These are phyloP conservation scores for Boloria euphrosyne DNA, from an alignment of 2,888 invertebrate genomes.

Conservation along the genomic window DNA sequence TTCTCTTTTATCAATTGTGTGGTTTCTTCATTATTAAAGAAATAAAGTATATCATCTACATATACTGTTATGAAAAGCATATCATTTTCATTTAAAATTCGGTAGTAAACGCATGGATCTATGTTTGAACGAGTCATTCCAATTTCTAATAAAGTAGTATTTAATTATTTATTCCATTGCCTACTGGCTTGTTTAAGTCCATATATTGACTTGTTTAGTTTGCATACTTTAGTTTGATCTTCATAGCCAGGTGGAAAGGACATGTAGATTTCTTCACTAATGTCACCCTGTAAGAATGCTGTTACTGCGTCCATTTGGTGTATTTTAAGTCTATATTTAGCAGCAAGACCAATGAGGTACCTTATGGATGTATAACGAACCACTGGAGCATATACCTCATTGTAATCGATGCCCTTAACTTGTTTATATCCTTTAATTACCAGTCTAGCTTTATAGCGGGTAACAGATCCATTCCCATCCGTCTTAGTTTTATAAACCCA, in stretches of 20 bases:
- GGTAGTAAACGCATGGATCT: slow-evolving; percentile 7
- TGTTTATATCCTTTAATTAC: too few relatives aligned
- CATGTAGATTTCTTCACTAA: slow-evolving; percentile 40
- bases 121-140: not conserved
- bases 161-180: not conserved
- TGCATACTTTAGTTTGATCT: slow-evolving; percentile 32
- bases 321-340: slow-evolving; percentile 36
- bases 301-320: slow-evolving; percentile 40
- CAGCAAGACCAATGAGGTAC: slow-evolving; percentile 32
- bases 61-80: too few relatives aligned
- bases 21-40: too few relatives aligned
- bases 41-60: too few relatives aligned
- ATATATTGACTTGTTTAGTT: slow-evolving; percentile 36
- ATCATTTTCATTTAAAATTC: too few relatives aligned
- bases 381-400: slow-evolving; percentile 36
- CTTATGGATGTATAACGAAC: slow-evolving; percentile 33
- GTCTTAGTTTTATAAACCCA: too few relatives aligned
- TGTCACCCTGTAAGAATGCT: slow-evolving; percentile 40
- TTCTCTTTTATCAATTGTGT: too few relatives aligned
- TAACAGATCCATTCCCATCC: too few relatives aligned
- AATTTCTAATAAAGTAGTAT: not conserved
- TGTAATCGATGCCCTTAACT: slow-evolving; percentile 30
- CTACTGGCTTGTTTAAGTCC: slow-evolving; percentile 27
- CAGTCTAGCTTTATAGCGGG: too few relatives aligned
- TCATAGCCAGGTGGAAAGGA: slow-evolving; percentile 30